Percentiles rank a stretch among this genome's conserved stretches.
Conservation (phyloP, 1,140 invertebrate species). For the Adoxophyes honmai region DNA sequence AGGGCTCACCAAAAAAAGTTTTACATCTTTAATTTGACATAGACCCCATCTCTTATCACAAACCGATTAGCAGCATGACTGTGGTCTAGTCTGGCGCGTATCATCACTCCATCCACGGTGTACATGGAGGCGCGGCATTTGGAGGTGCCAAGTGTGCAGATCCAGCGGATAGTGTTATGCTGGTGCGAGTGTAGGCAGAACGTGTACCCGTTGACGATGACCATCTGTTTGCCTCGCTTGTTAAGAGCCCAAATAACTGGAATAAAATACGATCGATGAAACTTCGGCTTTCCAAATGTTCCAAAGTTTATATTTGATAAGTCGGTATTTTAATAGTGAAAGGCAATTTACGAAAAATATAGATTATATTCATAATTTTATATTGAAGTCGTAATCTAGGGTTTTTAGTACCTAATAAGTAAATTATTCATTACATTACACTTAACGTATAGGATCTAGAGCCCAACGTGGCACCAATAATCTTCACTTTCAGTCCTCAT, state of each 20-base stretch:
- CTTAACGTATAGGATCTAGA: no score
- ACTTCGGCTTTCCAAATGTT: no score
- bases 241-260: constrained; percentile 3
- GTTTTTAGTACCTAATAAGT: no score
- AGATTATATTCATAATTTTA: no score
- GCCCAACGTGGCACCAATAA: no score
- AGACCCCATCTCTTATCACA: not conserved
- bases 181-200: not conserved
- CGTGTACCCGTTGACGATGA: constrained; percentile 9
- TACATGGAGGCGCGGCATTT: not conserved
- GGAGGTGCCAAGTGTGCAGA: not conserved
- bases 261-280: not conserved
- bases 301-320: no score
- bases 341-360: no score
- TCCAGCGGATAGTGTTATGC: not conserved
- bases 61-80: not conserved
- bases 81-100: not conserved
- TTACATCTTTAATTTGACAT: not conserved
- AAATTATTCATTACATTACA: no score
- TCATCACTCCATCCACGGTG: not conserved
- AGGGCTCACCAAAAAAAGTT: no score
- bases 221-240: not conserved
- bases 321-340: no score
- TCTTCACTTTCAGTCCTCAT: no score
- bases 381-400: no score